Evolutionary conservation across 2,888 invertebrate genomes (phyloP), one percentile per base, ranked within the genome.

Genomic region (Dolichomitus sp.): DNA sequence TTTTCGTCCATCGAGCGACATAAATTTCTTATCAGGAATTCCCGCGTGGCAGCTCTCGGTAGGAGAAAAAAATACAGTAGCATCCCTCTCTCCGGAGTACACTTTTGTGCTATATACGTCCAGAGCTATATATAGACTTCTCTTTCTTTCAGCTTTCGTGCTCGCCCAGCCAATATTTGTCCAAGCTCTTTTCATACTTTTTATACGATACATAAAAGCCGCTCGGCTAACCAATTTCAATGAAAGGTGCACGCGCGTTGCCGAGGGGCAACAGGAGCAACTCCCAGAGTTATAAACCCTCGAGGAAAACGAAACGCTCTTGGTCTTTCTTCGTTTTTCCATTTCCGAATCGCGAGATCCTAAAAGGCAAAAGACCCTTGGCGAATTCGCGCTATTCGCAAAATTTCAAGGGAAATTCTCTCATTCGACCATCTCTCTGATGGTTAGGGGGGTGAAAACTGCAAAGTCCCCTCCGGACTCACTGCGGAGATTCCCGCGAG

Each of bases 211-310:
- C 63, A 80, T 75, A 75, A 75, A 75, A 80, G 74, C 74, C 72
- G 74, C 74, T 73, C 63, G 80, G 50, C 50, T 80, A 81, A 84
- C 78, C 81, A 84, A 84, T 84, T 84, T 84, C 42, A 81, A 75
- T 84, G 76, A 81, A 81, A 81, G 84, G 81, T 84, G 57, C 74
- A 78, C 78, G 78, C 17, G 59, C 33, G 27, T 48, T 37, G 33
- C 33, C 6, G 61, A 23, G 52, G 65, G 50, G 9, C 65, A 75
- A 68, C 52, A 66, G 59, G 17, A 37, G 33, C 63, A 76, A 76
- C 40, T 42, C 66, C 48, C 11, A 17, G 27, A 65, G 70, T 75
- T 69, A 70, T 69, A 66, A 70, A 77, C 54, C 63, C 78, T 78
- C 78, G 63, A 45, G 61, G 54, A 63, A 70, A 45, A 37, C 52